Evolutionary conservation across 2,888 invertebrate genomes (phyloP).

Genomic region (Apoderus coryli): DNA sequence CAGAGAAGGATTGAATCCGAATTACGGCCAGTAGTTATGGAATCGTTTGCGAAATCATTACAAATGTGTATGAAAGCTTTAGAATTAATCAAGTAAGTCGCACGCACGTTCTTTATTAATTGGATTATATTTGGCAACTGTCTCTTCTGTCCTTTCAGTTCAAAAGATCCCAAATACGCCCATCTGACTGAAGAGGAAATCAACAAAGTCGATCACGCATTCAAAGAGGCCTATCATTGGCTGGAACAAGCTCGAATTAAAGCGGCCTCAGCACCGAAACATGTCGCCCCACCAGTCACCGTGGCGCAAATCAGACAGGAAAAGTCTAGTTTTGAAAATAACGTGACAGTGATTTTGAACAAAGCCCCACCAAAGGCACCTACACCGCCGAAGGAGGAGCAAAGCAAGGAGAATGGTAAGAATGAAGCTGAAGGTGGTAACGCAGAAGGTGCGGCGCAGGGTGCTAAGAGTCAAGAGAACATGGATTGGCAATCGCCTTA

Average conservation of each 20-base stretch:
- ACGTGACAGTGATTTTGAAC: constrained; percentile 63
- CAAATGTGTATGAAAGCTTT: constrained; percentile 70
- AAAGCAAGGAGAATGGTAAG: constrained; percentile 23
- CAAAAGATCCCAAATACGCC: constrained; percentile 56
- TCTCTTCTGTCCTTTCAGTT: too few relatives aligned
- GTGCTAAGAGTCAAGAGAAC: constrained; percentile 18
- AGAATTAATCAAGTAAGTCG: constrained; percentile 46
- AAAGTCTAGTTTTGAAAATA: constrained; percentile 49
- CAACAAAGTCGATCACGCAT: constrained; percentile 53
- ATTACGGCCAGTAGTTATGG: constrained; percentile 62
- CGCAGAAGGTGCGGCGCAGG: constrained; percentile 14
- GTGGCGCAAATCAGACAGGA: constrained; percentile 67
- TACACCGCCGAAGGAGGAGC: constrained; percentile 40
- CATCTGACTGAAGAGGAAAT: constrained; percentile 75
- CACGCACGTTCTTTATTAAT: constrained; percentile 7
- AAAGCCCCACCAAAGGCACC: constrained; percentile 80
- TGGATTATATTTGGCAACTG: constrained; percentile 6
- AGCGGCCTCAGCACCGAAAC: constrained; percentile 48
- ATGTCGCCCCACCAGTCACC: constrained; percentile 61
- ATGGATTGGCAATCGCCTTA: constrained; percentile 21
- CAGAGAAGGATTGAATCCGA: constrained; percentile 69
- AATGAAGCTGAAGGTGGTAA: too few relatives aligned
- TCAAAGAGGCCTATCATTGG: constrained; percentile 66
- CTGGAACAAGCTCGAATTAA: constrained; percentile 59
- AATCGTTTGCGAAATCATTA: constrained; percentile 63